These are phyloP conservation scores for Zelleria hepariella DNA, from an alignment of 2,888 invertebrate genomes.

Conservation along the genomic window DNA sequence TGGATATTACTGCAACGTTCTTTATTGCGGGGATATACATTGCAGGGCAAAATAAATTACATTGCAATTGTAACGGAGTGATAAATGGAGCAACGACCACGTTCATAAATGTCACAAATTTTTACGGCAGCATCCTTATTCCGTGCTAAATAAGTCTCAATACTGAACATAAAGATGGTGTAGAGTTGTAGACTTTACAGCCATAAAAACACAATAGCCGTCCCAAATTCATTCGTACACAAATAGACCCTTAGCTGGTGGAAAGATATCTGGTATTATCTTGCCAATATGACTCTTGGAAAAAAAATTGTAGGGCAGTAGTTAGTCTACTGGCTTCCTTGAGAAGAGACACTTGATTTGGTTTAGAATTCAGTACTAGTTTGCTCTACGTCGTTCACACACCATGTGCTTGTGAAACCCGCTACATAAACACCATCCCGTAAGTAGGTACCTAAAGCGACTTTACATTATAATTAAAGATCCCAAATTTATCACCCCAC, in stretches of 20 bases:
- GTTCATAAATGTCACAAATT: background rate
- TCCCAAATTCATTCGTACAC: background rate
- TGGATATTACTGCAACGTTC: background rate
- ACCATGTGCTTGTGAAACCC: too few relatives aligned
- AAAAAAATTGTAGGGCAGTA: constrained; percentile 19
- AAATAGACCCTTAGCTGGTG: background rate
- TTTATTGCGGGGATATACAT: background rate
- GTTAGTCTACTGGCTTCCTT: too few relatives aligned
- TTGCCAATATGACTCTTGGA: constrained; percentile 12
- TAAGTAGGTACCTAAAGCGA: too few relatives aligned
- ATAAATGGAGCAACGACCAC: background rate
- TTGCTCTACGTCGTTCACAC: too few relatives aligned
- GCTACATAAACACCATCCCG: too few relatives aligned
- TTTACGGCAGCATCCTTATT: background rate
- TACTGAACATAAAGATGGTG: background rate
- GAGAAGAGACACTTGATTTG: too few relatives aligned
- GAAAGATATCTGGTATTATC: background rate
- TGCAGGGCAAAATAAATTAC: background rate
- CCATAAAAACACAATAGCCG: background rate
- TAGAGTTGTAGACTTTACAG: background rate
- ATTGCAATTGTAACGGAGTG: background rate
- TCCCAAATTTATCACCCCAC: too few relatives aligned
- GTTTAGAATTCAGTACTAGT: too few relatives aligned
- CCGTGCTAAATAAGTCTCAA: background rate
- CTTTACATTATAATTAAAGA: too few relatives aligned